Conservation (phyloP, 2,797 vertebrate genomes). For the Paguma larvata region DNA sequence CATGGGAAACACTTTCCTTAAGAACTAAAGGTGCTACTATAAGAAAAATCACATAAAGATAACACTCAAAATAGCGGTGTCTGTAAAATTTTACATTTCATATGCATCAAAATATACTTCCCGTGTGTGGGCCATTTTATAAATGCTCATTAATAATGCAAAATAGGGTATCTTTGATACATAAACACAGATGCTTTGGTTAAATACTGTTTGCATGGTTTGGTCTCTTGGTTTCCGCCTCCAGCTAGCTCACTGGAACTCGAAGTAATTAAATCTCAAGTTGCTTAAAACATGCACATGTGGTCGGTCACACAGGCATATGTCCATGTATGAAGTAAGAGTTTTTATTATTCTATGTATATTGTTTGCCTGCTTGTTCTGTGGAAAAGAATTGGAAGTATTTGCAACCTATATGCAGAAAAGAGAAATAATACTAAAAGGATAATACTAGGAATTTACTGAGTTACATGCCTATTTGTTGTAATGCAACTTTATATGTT, state of each 20-base stretch:
- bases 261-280: background rate
- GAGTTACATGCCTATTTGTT: background rate
- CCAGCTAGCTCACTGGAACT: background rate
- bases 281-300: background rate
- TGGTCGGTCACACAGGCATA: background rate
- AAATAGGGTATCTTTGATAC: background rate
- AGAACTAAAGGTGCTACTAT: background rate
- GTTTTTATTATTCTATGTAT: background rate
- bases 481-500: background rate
- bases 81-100: background rate
- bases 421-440: background rate
- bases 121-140: background rate
- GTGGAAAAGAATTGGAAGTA: background rate
- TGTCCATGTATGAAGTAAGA: background rate
- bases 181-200: background rate
- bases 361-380: background rate
- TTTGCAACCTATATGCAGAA: background rate
- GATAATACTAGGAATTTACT: background rate
- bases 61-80: background rate
- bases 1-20: background rate
- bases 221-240: background rate
- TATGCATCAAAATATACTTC: background rate
- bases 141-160: background rate
- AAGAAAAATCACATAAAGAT: background rate
- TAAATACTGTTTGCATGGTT: background rate